Percentiles rank a stretch among this genome's conserved stretches.
These are phyloP conservation scores for Apamea anceps DNA, from an alignment of 2,888 invertebrate genomes.

Conservation along the genomic window DNA sequence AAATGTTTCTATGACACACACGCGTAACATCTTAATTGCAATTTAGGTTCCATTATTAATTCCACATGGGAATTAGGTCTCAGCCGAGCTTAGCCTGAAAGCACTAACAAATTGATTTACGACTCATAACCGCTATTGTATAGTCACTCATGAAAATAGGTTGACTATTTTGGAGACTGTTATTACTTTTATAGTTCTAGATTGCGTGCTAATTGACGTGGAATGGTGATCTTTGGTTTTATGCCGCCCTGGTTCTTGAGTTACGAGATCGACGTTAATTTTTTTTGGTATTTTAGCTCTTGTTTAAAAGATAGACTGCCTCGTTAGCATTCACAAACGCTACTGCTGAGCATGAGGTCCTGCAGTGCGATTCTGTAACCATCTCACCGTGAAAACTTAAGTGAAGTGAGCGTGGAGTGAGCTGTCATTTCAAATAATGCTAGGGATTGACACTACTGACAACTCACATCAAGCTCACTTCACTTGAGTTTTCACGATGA, in stretches of 20 bases:
- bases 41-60: slow-evolving; percentile 72
- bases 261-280: slow-evolving; percentile 6
- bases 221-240: slow-evolving; percentile 41
- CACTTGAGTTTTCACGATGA: too few relatives aligned
- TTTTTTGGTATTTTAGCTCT: neutral
- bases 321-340: neutral
- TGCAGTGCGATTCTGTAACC: too few relatives aligned
- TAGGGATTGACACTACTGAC: too few relatives aligned
- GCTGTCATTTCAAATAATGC: too few relatives aligned
- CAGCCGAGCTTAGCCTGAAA: slow-evolving; percentile 66
- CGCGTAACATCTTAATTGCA: slow-evolving; percentile 68
- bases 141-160: slow-evolving; percentile 70
- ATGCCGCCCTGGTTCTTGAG: slow-evolving; percentile 40
- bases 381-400: too few relatives aligned
- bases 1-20: slow-evolving; percentile 55
- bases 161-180: slow-evolving; percentile 53
- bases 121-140: slow-evolving; percentile 58
- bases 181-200: slow-evolving; percentile 58
- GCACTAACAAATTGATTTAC: slow-evolving; percentile 75
- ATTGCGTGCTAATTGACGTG: slow-evolving; percentile 46
- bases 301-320: too few relatives aligned
- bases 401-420: too few relatives aligned
- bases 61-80: slow-evolving; percentile 76
- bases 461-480: too few relatives aligned
- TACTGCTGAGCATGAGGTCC: neutral